Percentiles rank a stretch among this genome's conserved stretches.
Conservation (phyloP, 2,888 invertebrate species). For the Leptinotarsa rubiginosa region DNA sequence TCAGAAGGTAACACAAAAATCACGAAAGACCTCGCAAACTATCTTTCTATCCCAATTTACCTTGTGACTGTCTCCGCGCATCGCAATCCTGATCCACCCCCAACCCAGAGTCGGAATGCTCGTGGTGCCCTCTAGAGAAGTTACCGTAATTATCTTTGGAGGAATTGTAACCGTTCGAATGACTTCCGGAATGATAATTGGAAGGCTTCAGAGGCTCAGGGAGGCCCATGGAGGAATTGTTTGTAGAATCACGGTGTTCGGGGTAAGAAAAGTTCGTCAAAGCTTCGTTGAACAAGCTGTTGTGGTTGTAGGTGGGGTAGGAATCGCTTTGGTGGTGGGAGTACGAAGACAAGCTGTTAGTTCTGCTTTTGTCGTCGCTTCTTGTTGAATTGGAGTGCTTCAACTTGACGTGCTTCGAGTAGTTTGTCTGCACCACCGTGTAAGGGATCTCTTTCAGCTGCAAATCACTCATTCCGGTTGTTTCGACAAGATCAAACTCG, state of each 20-base stretch:
- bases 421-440: conserved; percentile 83
- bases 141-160: conserved; percentile 44
- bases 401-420: conserved; percentile 73
- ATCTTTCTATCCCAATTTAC: conserved; percentile 29
- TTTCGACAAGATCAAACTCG: conserved; percentile 89
- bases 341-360: conserved; percentile 41
- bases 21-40: conserved; percentile 25
- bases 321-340: conserved; percentile 34
- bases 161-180: conserved; percentile 44
- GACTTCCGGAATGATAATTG: conserved; percentile 45
- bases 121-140: conserved; percentile 70
- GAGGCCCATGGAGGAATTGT: conserved; percentile 44
- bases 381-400: conserved; percentile 54
- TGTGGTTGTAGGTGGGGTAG: conserved; percentile 42
- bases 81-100: conserved; percentile 83
- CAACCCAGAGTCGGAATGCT: conserved; percentile 82
- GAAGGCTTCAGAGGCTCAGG: conserved; percentile 49
- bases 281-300: conserved; percentile 50
- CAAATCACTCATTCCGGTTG: conserved; percentile 88
- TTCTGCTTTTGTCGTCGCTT: conserved; percentile 44
- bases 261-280: conserved; percentile 53
- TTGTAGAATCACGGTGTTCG: conserved; percentile 43
- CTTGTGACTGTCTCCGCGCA: conserved; percentile 53
- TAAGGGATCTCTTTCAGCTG: conserved; percentile 90
- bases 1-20: conserved; percentile 33